Evolutionary conservation across 2,113 vertebrate species (phyloP).

Genomic region (Toxostoma redivivum): DNA sequence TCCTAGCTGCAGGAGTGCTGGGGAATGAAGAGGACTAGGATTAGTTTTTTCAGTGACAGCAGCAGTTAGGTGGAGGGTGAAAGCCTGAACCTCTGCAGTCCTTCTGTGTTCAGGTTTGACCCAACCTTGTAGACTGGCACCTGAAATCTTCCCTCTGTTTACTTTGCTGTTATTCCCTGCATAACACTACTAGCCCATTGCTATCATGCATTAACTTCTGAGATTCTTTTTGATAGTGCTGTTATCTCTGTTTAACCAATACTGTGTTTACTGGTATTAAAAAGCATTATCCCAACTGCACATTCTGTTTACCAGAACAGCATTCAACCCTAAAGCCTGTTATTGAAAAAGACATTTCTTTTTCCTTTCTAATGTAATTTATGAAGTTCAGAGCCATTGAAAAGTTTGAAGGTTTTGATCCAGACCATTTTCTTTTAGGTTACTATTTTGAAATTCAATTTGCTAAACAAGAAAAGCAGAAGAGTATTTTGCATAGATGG

Average conservation of each 20-base stretch:
- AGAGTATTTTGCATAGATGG: neutral
- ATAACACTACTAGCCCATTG: neutral
- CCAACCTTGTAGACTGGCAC: fast-evolving
- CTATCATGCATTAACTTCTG: neutral
- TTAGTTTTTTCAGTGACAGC: neutral
- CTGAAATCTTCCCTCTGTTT: neutral
- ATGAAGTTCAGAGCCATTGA: neutral
- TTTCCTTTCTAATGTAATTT: neutral
- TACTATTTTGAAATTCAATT: neutral
- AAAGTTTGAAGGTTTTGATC: neutral
- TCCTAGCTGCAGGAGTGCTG: slow-evolving; percentile 8
- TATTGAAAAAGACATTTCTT: neutral
- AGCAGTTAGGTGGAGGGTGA: neutral
- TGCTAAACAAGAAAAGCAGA: neutral
- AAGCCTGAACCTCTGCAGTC: neutral
- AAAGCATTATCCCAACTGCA: neutral
- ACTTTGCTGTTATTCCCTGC: neutral
- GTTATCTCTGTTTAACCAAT: neutral
- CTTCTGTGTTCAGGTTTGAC: neutral
- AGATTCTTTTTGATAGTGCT: neutral
- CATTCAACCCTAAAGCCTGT: neutral
- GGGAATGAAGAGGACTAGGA: neutral
- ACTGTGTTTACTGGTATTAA: neutral
- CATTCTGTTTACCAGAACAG: neutral
- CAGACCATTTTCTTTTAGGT: neutral